Evolutionary conservation across 2,888 invertebrate genomes (phyloP), one percentile per base, ranked within the genome.

Genomic region (Frankliniella intonsa): DNA sequence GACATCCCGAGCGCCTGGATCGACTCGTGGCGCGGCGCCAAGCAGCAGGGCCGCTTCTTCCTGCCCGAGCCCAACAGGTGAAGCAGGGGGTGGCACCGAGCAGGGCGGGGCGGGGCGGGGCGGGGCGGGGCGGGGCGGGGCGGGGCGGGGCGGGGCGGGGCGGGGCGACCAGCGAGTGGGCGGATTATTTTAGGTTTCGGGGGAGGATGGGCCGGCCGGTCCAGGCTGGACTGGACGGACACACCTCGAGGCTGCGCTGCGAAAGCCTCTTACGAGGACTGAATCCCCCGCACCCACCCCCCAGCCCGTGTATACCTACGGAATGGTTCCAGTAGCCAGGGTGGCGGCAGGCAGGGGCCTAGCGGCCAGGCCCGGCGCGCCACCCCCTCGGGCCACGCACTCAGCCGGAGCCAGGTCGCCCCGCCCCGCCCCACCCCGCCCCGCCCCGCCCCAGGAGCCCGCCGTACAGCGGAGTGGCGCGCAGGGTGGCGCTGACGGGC

Each of bases 41-140:
- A 89, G 55, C 90, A 91, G 0, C 89, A 91, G 81, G 84, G 89
- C 0, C 91, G 92, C 51, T 92, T 95, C 86, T 90, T 90, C 84
- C 87, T 95, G 3, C 95, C 95, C 0, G 90, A 91, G 19, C 90
- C 92, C 50, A 96, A 96, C 88, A 80, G 84, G 27, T 69, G n/a
- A 69, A 17, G 55, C 55, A 12, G 55, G 55, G 55, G 55, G 55
- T 17, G 55, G 55, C 38, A 38, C 38, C 38, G 38, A 38, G 38
- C 38, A 38, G 38, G 38, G 38, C 5, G 38, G 38, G 38, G 38
- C 5, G 38, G 38, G 5, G 38, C 38, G 38, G 38, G 38, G 5
- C 38, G 38, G 38, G 38, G 38, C 5, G 38, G 38, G 38, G 38
- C 5, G 38, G 38, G 38, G 38, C 38, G 38, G 3, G 38, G 38